phyloP scores from a whole-genome alignment of 2,888 invertebrate genomes.

The Leptinotarsa tumamoca region DNA sequence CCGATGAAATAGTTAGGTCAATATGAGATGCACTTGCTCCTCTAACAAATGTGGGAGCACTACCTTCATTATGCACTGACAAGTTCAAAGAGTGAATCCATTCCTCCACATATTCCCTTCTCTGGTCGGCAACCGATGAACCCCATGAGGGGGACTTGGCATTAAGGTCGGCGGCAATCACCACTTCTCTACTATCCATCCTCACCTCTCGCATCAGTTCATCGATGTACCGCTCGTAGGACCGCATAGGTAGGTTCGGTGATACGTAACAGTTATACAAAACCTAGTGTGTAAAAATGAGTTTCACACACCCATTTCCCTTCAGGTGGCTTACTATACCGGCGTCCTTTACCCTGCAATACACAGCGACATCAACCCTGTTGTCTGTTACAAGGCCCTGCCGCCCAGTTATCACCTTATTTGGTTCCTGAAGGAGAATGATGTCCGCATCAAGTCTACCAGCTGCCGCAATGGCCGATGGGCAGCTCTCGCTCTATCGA shows the following conservation, averaged over 20 bases:
- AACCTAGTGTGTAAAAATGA: background rate
- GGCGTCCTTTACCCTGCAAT: background rate
- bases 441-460: background rate
- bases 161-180: conserved; percentile 5
- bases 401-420: background rate
- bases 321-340: background rate
- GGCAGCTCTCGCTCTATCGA: conserved; percentile 13
- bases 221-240: background rate
- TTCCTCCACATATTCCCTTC: conserved; percentile 1
- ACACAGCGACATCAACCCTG: background rate
- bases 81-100: background rate
- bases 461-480: background rate
- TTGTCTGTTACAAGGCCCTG: background rate
- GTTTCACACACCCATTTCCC: background rate
- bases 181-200: background rate
- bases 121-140: background rate
- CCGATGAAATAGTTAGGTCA: background rate
- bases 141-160: conserved; percentile 15
- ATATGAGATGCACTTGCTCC: background rate
- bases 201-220: background rate
- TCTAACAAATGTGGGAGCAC: background rate
- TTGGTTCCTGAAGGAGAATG: conserved; percentile 12
- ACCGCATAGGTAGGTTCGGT: background rate
- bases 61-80: background rate
- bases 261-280: conserved; percentile 14